A percentile compares a stretch with the other conserved stretches of the same genome.
Evolutionary conservation across 2,113 vertebrate genomes (phyloP).

Genomic region (Channa maculata): DNA sequence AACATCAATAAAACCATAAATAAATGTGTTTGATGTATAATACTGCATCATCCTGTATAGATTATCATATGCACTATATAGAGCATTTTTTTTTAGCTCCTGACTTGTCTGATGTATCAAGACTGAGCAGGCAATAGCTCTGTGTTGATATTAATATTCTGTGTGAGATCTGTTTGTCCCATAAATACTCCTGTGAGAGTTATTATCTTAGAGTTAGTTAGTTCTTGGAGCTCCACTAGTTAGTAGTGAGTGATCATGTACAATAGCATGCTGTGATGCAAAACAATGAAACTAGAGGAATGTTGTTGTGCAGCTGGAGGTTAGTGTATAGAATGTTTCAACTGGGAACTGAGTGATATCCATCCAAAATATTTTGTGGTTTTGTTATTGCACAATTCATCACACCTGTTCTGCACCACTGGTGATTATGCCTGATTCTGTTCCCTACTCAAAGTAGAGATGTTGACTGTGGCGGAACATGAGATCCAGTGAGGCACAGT

Average conservation of each 20-base stretch:
- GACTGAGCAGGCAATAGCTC: slow-evolving; percentile 1
- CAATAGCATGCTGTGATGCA: slow-evolving; percentile 6
- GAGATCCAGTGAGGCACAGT: too few species aligned
- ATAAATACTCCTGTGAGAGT: slow-evolving; percentile 28
- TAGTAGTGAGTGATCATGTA: slow-evolving; percentile 12
- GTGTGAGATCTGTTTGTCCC: slow-evolving; percentile 7
- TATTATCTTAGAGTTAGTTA: slow-evolving; percentile 5
- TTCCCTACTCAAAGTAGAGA: too few species aligned
- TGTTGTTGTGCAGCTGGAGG: not conserved
- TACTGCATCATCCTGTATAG: too few species aligned
- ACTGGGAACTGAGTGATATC: not conserved
- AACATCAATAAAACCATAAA: too few species aligned
- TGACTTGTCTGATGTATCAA: not conserved
- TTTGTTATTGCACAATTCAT: not conserved
- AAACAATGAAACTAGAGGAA: slow-evolving; percentile 7
- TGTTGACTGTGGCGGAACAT: too few species aligned
- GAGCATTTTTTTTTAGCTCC: not conserved
- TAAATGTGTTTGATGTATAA: too few species aligned
- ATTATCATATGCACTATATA: too few species aligned
- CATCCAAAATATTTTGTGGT: not conserved
- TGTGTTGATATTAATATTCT: slow-evolving; percentile 50
- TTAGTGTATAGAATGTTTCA: not conserved
- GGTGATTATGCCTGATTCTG: too few species aligned
- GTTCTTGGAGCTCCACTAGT: slow-evolving; percentile 4
- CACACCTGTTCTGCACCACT: not conserved